Conservation (phyloP, 2,113 vertebrate genomes). For the Nothobranchius kuhntae region DNA sequence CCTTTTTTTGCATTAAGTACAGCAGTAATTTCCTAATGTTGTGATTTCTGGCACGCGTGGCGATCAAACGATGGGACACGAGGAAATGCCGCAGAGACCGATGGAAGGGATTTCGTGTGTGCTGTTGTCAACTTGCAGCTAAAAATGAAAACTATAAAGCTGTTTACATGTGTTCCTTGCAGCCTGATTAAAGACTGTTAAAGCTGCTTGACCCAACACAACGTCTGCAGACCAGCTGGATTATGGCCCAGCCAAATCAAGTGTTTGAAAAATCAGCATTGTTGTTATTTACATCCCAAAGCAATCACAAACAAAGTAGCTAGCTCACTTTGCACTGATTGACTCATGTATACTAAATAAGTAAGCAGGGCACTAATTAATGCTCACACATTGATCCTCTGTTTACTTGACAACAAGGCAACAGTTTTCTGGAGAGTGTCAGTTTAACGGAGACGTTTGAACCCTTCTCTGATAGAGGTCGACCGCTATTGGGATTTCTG, state of each 20-base stretch:
- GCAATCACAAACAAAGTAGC: conserved; percentile 21
- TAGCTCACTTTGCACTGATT: conserved; percentile 21
- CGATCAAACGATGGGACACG: conserved; percentile 35
- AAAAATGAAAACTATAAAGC: not conserved
- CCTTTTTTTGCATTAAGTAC: too few relatives aligned
- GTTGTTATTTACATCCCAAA: conserved; percentile 12
- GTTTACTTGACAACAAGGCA: conserved; percentile 16
- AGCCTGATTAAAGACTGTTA: not conserved
- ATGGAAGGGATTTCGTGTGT: conserved; percentile 1
- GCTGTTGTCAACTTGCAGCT: conserved; percentile 2
- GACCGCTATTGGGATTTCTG: too few relatives aligned
- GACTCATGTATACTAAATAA: conserved; percentile 34
- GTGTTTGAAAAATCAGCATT: conserved; percentile 5
- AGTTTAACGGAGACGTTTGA: conserved; percentile 3
- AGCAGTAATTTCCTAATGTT: too few relatives aligned
- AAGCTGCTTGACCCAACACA: not conserved
- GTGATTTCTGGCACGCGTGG: too few relatives aligned
- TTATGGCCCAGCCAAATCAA: not conserved
- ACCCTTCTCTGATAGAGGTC: too few relatives aligned
- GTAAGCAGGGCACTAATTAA: conserved; percentile 41
- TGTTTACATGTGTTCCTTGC: not conserved
- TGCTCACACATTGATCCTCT: conserved; percentile 19
- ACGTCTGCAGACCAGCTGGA: not conserved
- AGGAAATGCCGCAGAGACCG: conserved; percentile 33
- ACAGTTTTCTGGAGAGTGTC: conserved; percentile 10